These are phyloP conservation scores for Tyto alba DNA, from an alignment of 2,113 vertebrate genomes.

Conservation along the genomic window DNA sequence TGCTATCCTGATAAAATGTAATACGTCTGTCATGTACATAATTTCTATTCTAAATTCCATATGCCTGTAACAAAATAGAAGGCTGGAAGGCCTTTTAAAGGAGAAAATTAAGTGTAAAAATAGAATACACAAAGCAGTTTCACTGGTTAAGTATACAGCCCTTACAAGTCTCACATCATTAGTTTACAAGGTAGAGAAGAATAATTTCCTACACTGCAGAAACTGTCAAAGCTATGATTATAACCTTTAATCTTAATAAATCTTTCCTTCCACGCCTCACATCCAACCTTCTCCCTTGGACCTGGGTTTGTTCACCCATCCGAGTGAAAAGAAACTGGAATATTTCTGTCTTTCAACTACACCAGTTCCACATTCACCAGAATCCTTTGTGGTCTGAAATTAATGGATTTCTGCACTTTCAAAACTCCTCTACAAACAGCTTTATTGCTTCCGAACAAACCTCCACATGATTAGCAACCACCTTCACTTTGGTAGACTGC, in stretches of 20 bases:
- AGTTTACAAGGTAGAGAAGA: not conserved
- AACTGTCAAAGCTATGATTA: not conserved
- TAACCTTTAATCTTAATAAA: not conserved
- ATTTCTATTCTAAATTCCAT: not conserved
- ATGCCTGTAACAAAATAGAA: not conserved
- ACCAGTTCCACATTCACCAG: not conserved
- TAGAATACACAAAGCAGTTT: not conserved
- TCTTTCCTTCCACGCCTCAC: not conserved
- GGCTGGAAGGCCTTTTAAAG: not conserved
- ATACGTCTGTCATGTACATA: not conserved
- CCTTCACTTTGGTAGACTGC: not conserved
- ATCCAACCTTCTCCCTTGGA: not conserved
- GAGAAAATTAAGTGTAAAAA: not conserved
- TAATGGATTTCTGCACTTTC: not conserved
- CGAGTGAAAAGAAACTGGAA: not conserved
- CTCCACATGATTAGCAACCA: not conserved
- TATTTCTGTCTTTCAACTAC: not conserved
- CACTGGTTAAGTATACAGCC: not conserved
- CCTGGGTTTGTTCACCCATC: not conserved
- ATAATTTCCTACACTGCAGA: not conserved
- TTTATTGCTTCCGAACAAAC: not conserved
- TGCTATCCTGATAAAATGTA: not conserved
- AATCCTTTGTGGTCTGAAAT: not conserved
- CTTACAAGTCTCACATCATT: not conserved
- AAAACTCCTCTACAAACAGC: not conserved